These are phyloP conservation scores for Drosophila quadrilineata DNA, from an alignment of 1,140 invertebrate species.

Conservation along the genomic window DNA sequence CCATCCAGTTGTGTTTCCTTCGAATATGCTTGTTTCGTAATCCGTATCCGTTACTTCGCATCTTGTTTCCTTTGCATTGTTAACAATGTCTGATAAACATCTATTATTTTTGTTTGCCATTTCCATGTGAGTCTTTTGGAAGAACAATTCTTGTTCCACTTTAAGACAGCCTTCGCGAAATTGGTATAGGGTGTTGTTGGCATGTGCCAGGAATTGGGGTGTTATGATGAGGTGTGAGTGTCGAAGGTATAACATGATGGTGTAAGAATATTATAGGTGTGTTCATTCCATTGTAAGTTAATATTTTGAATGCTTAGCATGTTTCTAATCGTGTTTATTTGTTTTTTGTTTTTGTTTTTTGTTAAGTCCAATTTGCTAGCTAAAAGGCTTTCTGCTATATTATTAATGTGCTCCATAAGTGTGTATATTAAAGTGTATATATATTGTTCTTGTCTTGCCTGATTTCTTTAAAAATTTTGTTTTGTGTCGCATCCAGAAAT, in stretches of 20 bases:
- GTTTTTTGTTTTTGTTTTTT: too few species aligned
- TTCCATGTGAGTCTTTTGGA: background rate
- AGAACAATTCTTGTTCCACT: conserved; percentile 14
- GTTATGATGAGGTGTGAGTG: conserved; percentile 13
- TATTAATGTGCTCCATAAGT: too few species aligned
- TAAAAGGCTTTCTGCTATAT: too few species aligned
- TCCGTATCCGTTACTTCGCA: background rate
- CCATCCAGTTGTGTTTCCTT: too few species aligned
- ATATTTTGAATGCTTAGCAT: too few species aligned
- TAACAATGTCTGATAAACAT: conserved; percentile 7
- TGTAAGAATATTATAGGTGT: conserved; percentile 1
- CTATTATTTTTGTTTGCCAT: background rate
- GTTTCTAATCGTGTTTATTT: too few species aligned
- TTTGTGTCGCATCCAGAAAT: background rate
- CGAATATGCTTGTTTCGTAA: too few species aligned
- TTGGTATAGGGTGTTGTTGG: background rate
- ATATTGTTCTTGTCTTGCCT: conserved; percentile 1
- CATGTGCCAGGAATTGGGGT: background rate
- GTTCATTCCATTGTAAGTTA: background rate
- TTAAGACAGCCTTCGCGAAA: conserved; percentile 11
- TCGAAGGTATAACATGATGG: conserved; percentile 2
- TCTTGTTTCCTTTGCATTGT: background rate
- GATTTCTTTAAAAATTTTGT: conserved; percentile 6
- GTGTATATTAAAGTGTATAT: background rate
- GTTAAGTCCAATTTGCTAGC: too few species aligned